Conservation (phyloP, 2,797 vertebrate species). For the Phylloscopus collybita region DNA sequence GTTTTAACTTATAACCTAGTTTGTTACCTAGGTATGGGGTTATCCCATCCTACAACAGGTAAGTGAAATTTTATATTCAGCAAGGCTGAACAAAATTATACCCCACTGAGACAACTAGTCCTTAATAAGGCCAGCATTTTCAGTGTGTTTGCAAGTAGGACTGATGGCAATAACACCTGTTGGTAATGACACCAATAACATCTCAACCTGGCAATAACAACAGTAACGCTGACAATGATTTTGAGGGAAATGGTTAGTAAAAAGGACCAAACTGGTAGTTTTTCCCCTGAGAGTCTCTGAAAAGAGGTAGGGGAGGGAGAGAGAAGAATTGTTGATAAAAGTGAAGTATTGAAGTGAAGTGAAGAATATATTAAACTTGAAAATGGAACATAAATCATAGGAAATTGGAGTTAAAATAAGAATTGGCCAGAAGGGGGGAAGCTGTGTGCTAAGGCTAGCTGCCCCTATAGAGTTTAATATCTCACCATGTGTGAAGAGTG, state of each 20-base stretch:
- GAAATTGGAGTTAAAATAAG: slow-evolving; percentile 29
- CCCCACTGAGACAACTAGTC: background rate
- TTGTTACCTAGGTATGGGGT: background rate
- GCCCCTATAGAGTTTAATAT: slow-evolving; percentile 46
- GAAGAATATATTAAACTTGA: background rate
- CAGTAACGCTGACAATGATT: background rate
- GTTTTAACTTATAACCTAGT: background rate
- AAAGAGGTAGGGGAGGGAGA: background rate
- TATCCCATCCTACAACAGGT: background rate
- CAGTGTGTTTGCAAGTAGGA: background rate
- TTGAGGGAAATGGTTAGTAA: background rate
- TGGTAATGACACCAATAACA: background rate
- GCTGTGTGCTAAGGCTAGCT: background rate
- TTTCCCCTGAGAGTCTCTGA: background rate
- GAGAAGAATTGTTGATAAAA: background rate
- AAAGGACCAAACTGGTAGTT: background rate
- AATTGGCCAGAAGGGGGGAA: background rate
- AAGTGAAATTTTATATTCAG: background rate
- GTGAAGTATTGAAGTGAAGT: background rate
- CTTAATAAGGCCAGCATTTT: background rate
- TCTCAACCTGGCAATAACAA: background rate
- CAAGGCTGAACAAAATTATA: background rate
- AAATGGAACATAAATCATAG: slow-evolving; percentile 3
- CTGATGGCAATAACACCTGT: background rate
- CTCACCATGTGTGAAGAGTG: slow-evolving; percentile 17